Conservation (phyloP, 2,888 invertebrate genomes). For the Limnephilus marmoratus region DNA sequence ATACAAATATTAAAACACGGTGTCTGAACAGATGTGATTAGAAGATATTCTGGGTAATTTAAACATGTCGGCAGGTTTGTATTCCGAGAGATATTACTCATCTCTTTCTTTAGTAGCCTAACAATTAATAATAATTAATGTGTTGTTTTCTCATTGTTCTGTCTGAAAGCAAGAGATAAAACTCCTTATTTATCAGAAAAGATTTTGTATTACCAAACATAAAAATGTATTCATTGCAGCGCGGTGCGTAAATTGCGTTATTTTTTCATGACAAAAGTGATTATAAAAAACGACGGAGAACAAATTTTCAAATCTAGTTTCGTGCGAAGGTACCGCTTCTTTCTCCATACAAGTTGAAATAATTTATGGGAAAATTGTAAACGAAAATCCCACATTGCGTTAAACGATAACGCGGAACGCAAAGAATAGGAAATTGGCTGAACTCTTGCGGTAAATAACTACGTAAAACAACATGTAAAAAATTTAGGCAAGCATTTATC, state of each 20-base stretch:
- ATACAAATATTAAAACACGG: too few species aligned
- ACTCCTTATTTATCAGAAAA: neutral
- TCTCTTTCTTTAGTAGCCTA: neutral
- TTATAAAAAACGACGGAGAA: neutral
- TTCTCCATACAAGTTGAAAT: neutral
- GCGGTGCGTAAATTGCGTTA: neutral
- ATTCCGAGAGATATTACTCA: too few species aligned
- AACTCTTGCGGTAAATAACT: neutral
- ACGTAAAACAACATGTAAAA: neutral
- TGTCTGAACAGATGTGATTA: too few species aligned
- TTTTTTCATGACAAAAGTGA: neutral
- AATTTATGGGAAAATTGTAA: neutral
- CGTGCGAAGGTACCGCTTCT: neutral
- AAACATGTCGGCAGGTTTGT: too few species aligned
- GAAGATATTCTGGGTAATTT: too few species aligned
- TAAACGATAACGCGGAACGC: neutral
- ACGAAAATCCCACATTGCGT: neutral
- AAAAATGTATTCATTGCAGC: neutral
- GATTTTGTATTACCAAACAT: neutral
- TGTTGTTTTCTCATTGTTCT: neutral
- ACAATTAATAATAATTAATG: neutral
- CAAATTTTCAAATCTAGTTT: neutral
- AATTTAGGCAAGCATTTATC: neutral
- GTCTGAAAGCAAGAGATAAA: neutral
- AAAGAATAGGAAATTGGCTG: neutral